These are phyloP conservation scores for Papilio polytes DNA, from an alignment of 1,140 invertebrate species.

Conservation along the genomic window DNA sequence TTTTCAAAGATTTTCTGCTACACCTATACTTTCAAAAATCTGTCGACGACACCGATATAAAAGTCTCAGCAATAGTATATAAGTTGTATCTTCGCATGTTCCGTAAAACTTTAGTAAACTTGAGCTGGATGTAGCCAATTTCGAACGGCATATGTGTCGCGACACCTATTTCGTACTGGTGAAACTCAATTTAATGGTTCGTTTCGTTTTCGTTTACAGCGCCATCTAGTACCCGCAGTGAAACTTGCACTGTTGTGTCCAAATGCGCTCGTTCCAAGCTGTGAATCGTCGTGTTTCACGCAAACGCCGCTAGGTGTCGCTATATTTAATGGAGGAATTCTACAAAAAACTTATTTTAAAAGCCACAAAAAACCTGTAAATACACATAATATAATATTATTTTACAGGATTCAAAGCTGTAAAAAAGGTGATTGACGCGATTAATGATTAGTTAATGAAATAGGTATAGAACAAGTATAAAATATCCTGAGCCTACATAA, in stretches of 20 bases:
- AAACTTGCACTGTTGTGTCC: background rate
- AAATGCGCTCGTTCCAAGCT: background rate
- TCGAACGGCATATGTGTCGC: background rate
- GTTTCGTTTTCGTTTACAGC: background rate
- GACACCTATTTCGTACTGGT: background rate
- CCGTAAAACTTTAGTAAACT: background rate
- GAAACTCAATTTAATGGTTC: background rate
- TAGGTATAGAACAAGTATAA: no score
- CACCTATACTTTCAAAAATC: no score
- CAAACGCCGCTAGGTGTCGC: background rate
- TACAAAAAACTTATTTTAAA: background rate
- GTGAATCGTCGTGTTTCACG: background rate
- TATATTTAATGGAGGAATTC: background rate
- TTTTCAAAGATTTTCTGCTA: no score
- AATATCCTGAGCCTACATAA: no score
- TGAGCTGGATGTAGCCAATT: background rate
- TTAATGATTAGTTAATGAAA: no score
- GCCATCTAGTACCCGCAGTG: background rate
- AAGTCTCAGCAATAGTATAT: background rate
- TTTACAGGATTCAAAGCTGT: no score
- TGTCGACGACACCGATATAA: background rate
- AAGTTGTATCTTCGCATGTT: no score
- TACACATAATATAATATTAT: background rate
- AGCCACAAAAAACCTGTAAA: background rate
- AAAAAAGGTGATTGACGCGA: no score